Percentiles rank a stretch among this genome's conserved stretches.
Evolutionary conservation across 1,140 invertebrate genomes (phyloP).

Genomic region (Radopholus similis): DNA sequence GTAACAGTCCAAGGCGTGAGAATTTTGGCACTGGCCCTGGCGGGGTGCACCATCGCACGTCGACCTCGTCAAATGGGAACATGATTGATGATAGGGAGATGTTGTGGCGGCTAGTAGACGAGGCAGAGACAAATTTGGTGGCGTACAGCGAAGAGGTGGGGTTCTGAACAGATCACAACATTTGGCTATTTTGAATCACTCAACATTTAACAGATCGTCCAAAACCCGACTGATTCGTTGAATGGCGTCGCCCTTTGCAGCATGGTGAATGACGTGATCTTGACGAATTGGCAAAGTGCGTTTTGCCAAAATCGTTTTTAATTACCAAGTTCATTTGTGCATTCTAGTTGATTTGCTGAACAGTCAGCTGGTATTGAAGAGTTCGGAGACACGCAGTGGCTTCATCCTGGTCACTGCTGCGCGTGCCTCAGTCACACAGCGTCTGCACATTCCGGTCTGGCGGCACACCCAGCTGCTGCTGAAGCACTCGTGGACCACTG

Average conservation of each 20-base stretch:
- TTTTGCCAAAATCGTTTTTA: background rate
- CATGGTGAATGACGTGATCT: slow-evolving; percentile 74
- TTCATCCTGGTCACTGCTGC: slow-evolving; percentile 94
- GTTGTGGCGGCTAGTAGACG: slow-evolving; percentile 84
- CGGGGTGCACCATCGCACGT: too few relatives aligned
- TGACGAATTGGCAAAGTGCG: slow-evolving; percentile 86
- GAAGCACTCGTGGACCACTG: slow-evolving; percentile 90
- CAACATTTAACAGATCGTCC: slow-evolving; percentile 57
- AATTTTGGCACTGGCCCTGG: too few relatives aligned
- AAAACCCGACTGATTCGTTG: slow-evolving; percentile 66
- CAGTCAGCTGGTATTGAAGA: slow-evolving; percentile 89
- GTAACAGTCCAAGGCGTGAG: slow-evolving; percentile 22
- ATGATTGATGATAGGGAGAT: slow-evolving; percentile 72
- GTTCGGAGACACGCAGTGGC: slow-evolving; percentile 82
- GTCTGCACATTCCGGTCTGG: slow-evolving; percentile 86
- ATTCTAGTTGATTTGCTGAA: slow-evolving; percentile 82
- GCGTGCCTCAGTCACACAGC: slow-evolving; percentile 85
- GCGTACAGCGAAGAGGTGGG: slow-evolving; percentile 63
- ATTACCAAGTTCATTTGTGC: slow-evolving; percentile 2
- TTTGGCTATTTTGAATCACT: background rate
- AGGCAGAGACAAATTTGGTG: slow-evolving; percentile 70
- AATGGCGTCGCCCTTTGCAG: slow-evolving; percentile 80
- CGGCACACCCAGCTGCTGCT: slow-evolving; percentile 78
- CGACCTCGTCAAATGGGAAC: slow-evolving; percentile 64
- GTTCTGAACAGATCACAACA: background rate